A percentile compares a stretch with the other conserved stretches of the same genome.
phyloP scores from a whole-genome alignment of 2,888 invertebrate genomes.

The Sturmia bella region DNA sequence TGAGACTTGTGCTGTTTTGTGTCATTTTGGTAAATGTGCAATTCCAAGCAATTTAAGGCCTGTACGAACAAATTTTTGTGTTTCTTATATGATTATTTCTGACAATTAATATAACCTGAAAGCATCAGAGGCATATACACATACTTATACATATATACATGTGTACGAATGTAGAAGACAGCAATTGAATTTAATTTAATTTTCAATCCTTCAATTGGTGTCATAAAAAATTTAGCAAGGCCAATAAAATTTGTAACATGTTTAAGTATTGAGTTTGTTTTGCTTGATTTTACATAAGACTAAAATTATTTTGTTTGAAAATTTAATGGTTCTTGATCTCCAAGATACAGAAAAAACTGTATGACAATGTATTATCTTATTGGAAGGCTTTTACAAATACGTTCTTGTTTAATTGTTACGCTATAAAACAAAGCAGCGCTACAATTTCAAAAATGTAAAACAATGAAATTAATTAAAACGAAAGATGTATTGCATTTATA shows the following conservation, averaged over 20 bases:
- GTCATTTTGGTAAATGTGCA: too few relatives aligned
- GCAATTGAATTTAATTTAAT: background rate
- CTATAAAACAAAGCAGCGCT: background rate
- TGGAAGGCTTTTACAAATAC: background rate
- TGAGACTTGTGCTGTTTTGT: too few relatives aligned
- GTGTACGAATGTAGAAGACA: too few relatives aligned
- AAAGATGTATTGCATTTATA: background rate
- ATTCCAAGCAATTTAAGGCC: too few relatives aligned
- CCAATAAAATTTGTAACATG: constrained; percentile 44
- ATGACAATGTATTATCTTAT: constrained; percentile 10
- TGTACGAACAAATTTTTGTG: too few relatives aligned
- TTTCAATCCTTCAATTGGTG: background rate
- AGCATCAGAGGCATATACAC: too few relatives aligned
- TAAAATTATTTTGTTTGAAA: constrained; percentile 19
- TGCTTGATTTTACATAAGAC: background rate
- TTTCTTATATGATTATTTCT: too few relatives aligned
- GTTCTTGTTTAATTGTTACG: background rate
- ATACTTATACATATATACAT: background rate
- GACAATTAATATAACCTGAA: too few relatives aligned
- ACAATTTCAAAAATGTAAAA: constrained; percentile 16
- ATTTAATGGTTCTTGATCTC: background rate
- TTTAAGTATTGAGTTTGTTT: constrained; percentile 8
- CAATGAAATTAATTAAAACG: constrained; percentile 6
- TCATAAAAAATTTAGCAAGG: constrained; percentile 18
- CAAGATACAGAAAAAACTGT: background rate